Percentiles rank a stretch among this genome's conserved stretches.
These are phyloP conservation scores for Ditylenchus weischeri DNA, from an alignment of 2,888 invertebrate species.

Conservation along the genomic window DNA sequence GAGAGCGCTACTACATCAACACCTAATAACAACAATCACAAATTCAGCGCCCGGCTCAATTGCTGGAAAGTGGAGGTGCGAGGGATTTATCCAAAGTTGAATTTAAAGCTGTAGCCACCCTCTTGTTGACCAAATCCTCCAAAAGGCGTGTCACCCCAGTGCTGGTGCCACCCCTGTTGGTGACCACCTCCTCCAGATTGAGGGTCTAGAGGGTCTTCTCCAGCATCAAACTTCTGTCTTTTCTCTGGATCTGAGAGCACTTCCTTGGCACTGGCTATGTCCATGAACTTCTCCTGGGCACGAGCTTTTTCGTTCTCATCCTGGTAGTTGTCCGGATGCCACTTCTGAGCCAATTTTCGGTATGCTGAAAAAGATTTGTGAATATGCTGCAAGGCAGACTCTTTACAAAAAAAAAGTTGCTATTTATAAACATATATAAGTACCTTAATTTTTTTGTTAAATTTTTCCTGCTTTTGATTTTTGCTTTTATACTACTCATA, in stretches of 20 bases:
- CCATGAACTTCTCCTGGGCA: slow-evolving; percentile 95
- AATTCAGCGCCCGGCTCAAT: no score
- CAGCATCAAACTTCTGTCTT: slow-evolving; percentile 85
- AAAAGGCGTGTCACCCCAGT: slow-evolving; percentile 30
- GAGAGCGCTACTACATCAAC: no score
- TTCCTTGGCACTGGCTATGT: slow-evolving; percentile 97
- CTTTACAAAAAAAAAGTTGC: no score
- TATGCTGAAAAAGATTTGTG: slow-evolving; percentile 69
- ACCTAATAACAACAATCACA: no score
- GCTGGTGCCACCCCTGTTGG: slow-evolving; percentile 30
- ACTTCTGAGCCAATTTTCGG: slow-evolving; percentile 90
- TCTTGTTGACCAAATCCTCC: slow-evolving; percentile 43
- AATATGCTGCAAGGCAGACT: no score
- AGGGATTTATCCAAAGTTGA: slow-evolving; percentile 39
- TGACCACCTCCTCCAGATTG: slow-evolving; percentile 67
- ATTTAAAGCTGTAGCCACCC: slow-evolving; percentile 52
- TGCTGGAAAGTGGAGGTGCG: no score
- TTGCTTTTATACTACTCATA: no score
- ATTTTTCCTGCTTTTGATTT: no score
- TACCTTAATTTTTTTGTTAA: no score
- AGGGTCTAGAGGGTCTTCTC: slow-evolving; percentile 94
- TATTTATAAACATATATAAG: no score
- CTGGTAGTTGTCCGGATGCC: slow-evolving; percentile 94
- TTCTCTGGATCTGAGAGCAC: slow-evolving; percentile 81
- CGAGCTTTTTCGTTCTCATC: slow-evolving; percentile 79